Base-by-base conservation (phyloP, 2,113 vertebrate species). In the Paramisgurnus dabryanus region DNA sequence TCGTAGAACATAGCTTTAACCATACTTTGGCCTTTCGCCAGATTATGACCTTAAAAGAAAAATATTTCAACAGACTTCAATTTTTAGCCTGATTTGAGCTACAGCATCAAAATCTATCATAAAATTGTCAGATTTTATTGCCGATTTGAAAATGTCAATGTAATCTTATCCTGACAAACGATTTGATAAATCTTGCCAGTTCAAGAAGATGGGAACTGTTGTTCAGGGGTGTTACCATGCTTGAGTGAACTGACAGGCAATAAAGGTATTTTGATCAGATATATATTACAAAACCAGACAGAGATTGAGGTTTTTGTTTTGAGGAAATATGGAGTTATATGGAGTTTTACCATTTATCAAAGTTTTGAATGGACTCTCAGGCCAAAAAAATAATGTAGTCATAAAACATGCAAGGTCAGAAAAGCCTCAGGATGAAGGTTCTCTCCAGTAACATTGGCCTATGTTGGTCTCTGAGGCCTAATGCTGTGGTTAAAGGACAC, bases 381-480 rank as follows among this genome's bases (percentile, higher is more conserved):
- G 58, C 73, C 73, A 64, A 75, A 15, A n/a, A 47, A 66, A 34
- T 53, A 67, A 82, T 74, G 76, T 50, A n/a, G 22, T 75, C n/a
- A 53, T 67, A 75, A 70, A 58, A 76, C 55, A 4, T 10, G 27
- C 5, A 83, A 11, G 47, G 66, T 41, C 70, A 79, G 41, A 61
- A 66, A 58, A 60, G 47, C 57, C 64, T 69, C 45, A 40, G n/a
- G 45, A 45, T 64, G 4, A 47, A 27, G 22, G 13, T 22, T 18
- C 6, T 64, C 50, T 49, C 18, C 67, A 18, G 13, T 70, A 47
- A 82, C 70, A 4, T 82, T 85, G 80, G 83, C 58, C 27, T 18
- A 18, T 3, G 9, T 18, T 4, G 17, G 64, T 85, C 80, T 66
- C 76, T 5, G 8, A 76, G 66, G 75, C 15, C 80, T 66, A 49